Conservation (phyloP, 2,113 vertebrate species). For the Excalfactoria chinensis region DNA sequence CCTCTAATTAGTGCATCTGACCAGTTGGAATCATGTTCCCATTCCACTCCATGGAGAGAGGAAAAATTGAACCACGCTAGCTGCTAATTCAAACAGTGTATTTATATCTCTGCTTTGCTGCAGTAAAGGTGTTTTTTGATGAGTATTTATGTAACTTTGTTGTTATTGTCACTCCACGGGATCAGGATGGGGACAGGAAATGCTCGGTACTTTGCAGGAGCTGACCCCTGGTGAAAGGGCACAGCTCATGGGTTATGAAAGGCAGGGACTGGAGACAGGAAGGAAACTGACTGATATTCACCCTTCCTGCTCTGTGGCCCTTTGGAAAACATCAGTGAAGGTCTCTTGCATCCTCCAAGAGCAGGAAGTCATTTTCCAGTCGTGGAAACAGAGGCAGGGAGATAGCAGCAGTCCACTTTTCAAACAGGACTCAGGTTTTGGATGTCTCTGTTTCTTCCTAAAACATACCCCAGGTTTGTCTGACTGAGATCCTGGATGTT, state of each 20-base stretch:
- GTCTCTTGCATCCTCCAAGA: background rate
- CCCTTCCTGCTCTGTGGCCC: background rate
- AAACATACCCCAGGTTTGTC: background rate
- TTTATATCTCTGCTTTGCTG: background rate
- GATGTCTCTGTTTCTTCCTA: background rate
- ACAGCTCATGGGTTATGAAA: background rate
- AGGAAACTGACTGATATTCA: background rate
- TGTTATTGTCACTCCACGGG: background rate
- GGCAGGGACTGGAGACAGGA: background rate
- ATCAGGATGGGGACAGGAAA: background rate
- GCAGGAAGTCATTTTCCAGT: background rate
- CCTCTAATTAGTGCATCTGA: background rate
- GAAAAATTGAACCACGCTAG: background rate
- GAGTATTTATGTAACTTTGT: background rate
- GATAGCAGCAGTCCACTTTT: background rate
- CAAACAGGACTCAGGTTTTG: background rate
- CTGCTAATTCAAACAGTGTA: background rate
- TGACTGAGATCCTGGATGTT: background rate
- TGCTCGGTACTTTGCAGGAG: background rate
- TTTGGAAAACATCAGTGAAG: background rate
- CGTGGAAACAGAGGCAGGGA: background rate
- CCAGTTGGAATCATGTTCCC: background rate
- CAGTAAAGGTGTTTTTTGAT: background rate
- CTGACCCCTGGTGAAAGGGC: background rate
- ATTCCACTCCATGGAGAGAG: background rate